Percentiles rank a stretch among this genome's conserved stretches.
phyloP scores from a whole-genome alignment of 92 coral and sea anemone genomes.

The Zoanthus solanderi region DNA sequence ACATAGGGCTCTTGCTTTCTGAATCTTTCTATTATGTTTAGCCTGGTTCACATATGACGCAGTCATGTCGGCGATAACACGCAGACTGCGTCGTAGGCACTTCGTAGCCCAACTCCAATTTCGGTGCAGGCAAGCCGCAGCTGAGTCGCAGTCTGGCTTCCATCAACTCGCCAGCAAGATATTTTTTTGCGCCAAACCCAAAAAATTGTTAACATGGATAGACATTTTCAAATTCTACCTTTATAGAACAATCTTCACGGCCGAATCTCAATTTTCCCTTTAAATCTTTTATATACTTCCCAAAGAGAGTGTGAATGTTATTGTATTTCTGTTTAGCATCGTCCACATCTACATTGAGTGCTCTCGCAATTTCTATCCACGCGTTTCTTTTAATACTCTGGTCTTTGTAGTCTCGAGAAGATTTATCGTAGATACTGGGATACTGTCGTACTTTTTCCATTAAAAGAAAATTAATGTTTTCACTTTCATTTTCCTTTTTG shows the following conservation, averaged over 20 bases:
- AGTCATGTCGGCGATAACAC: not conserved
- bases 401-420: constrained; percentile 22
- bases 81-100: constrained; percentile 10
- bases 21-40: no score
- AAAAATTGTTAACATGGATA: no score
- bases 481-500: no score
- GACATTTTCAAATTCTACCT: not conserved
- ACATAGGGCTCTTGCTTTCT: constrained; percentile 5
- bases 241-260: not conserved
- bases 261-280: not conserved
- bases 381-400: not conserved
- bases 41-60: no score
- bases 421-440: not conserved
- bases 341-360: not conserved
- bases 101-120: not conserved
- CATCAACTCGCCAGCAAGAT: constrained; percentile 4
- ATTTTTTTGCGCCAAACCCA: not conserved
- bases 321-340: not conserved
- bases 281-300: constrained; percentile 20
- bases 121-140: no score
- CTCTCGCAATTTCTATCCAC: constrained; percentile 7
- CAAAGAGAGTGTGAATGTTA: constrained; percentile 4
- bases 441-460: not conserved
- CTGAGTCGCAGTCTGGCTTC: constrained; percentile 10
- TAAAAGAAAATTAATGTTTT: not conserved